A percentile compares a stretch with the other conserved stretches of the same genome.
Evolutionary conservation across 2,113 vertebrate genomes (phyloP).

Genomic region (Passer montanus): DNA sequence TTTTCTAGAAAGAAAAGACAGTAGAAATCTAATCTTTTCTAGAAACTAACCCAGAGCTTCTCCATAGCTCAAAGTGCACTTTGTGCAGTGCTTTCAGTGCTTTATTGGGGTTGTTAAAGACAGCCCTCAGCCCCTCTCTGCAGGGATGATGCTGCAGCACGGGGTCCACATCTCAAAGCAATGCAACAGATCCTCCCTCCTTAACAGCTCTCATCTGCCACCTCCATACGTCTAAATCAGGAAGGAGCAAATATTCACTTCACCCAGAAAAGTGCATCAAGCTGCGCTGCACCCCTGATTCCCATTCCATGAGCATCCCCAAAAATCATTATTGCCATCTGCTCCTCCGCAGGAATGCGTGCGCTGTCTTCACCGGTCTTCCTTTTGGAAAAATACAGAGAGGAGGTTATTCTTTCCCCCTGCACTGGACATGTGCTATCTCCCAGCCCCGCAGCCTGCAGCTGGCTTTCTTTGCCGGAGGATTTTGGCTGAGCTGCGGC

Average conservation of each 20-base stretch:
- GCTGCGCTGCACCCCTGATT: background rate
- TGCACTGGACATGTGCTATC: background rate
- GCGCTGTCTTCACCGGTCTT: background rate
- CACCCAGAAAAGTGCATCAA: background rate
- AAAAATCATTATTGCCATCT: background rate
- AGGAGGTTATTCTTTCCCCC: background rate
- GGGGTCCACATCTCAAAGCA: background rate
- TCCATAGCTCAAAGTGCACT: background rate
- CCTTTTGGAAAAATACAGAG: background rate
- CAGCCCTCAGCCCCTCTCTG: background rate
- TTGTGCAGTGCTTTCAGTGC: too few relatives aligned
- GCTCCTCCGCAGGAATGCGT: background rate
- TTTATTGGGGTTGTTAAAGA: background rate
- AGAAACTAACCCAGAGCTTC: background rate
- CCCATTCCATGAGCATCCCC: background rate
- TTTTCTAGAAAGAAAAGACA: background rate
- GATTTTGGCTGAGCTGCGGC: slow-evolving; percentile 14
- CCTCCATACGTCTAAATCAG: background rate
- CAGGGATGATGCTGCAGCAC: background rate
- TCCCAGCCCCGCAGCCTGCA: slow-evolving; percentile 10
- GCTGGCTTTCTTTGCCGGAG: slow-evolving; percentile 31
- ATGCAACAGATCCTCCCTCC: background rate
- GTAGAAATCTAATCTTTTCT: background rate
- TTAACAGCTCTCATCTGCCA: background rate
- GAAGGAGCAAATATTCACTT: background rate